Base-by-base conservation (phyloP, 2,888 invertebrate genomes). In the Ormyrus labotus region DNA sequence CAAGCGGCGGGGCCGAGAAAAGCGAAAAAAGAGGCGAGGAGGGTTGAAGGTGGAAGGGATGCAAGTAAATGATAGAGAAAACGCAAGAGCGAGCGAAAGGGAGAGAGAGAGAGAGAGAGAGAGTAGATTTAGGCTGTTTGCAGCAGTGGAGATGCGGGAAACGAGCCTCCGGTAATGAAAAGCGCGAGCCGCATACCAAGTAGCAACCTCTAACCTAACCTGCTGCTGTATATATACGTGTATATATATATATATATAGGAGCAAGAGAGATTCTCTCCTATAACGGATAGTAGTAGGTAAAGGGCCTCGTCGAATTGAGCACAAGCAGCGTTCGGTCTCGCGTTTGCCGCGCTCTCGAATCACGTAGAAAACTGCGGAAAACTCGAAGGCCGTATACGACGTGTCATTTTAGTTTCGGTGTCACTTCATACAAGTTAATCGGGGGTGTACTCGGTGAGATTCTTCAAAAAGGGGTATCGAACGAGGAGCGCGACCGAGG, bases 121-220 rank as follows among this genome's bases (percentile, higher is more conserved):
- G 86, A 89, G 89, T 90, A 88, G 89, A 90, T 90, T 90, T 90
- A 90, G 90, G 90, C 90, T 90, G 89, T 90, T 90, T 90, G 90
- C 88, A 89, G 87, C 87, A 80, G 84, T 80, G 86, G 89, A 87
- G 88, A 89, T 88, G 90, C 90, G 89, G 87, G 89, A 87, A 88
- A 89, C 88, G 90, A 91, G 90, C 91, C 90, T 91, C 91, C 91
- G 92, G 92, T 92, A 93, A 93, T 93, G 93, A 93, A 93, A 93
- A 92, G 92, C 92, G 91, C 91, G 92, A 91, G 91, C 91, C 92
- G 93, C 92, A 93, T 92, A 92, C 92, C 91, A 92, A 93, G 90
- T 92, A 92, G 92, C 87, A 87, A 87, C 88, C 86, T 87, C 87
- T 87, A 87, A 87, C 85, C 86, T 86, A 83, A 86, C 87, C 85